A percentile compares a stretch with the other conserved stretches of the same genome.
Evolutionary conservation across 2,797 vertebrate genomes (phyloP).

Genomic region (Rhodeus uyekii): DNA sequence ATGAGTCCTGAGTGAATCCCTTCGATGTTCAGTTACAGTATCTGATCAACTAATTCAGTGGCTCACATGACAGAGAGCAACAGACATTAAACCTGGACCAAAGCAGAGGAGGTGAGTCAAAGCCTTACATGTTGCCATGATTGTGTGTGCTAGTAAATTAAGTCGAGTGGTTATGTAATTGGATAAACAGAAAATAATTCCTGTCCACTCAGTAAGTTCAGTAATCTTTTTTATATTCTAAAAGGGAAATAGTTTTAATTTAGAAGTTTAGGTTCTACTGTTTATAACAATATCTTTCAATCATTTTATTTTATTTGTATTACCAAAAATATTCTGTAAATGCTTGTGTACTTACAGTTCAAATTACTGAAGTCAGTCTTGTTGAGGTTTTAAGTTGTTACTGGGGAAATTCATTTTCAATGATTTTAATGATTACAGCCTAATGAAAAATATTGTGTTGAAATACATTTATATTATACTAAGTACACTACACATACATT

Average conservation of each 20-base stretch:
- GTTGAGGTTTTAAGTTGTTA: not conserved
- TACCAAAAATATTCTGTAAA: not conserved
- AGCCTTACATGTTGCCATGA: not conserved
- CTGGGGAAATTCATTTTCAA: not conserved
- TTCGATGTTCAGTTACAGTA: constrained; percentile 9
- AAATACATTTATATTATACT: too few relatives aligned
- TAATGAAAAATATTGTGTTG: too few relatives aligned
- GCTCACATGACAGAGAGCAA: constrained; percentile 40
- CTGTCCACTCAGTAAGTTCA: too few relatives aligned
- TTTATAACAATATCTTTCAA: not conserved
- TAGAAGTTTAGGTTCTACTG: not conserved
- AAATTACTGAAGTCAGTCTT: not conserved
- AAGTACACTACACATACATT: too few relatives aligned
- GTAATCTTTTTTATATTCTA: not conserved
- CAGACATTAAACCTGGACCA: constrained; percentile 25
- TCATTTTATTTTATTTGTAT: not conserved
- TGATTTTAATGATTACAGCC: not conserved
- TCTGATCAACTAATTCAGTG: constrained; percentile 21
- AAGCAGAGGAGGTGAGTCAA: not conserved
- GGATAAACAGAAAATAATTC: not conserved
- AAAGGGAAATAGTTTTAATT: not conserved
- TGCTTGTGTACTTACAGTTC: not conserved
- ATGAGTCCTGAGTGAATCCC: constrained; percentile 10
- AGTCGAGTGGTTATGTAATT: not conserved
- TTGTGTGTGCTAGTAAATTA: not conserved